Base-by-base conservation (phyloP, 2,888 invertebrate genomes). In the Exocentrus adspersus region DNA sequence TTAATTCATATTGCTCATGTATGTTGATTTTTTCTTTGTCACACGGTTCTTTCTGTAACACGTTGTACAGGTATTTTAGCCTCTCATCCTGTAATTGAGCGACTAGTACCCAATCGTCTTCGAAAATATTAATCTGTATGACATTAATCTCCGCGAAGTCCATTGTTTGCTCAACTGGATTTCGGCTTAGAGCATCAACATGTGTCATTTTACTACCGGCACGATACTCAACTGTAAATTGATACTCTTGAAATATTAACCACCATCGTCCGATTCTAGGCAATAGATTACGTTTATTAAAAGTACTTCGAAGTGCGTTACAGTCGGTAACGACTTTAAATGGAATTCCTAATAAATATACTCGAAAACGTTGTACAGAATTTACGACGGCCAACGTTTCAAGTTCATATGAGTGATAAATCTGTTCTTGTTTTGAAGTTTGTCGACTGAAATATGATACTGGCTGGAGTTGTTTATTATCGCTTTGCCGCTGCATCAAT, bases 301-400 rank as follows among this genome's bases (percentile, higher is more conserved):
- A 20, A 4, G 19, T 12, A 28, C 9, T 10, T 12, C 21, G 5
- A n/a, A n/a, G 73, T 73, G 9, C 79, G 62, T 51, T 76, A 72
- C 65, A 69, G 77, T 0, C 71, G 50, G 65, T 20, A n/a, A 53
- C 53, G 10, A 53, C 7, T 5, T 61, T 51, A 30, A 51, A 51
- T 6, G 21, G 28, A 1, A 21, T 51, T 16, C 50, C 50, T 30
- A 51, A 16, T 0, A 77, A 45, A 48, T 77, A 77, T 4, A 64
- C 61, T 9, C 74, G 67, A 59, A 77, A 76, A 41, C 73, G 62
- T 12, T 63, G 20, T 0, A 76, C 14, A 0, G 72, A 71, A 20
- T 67, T 73, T 0, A 78, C 68, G 0, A 79, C 67, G 0, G 79
- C 80, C 53, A 80, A 62, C 4, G 72, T 68, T 56, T 80, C 76